These are phyloP conservation scores for Xyliphius kryptos DNA, from an alignment of 2,113 vertebrate genomes.

Conservation along the genomic window DNA sequence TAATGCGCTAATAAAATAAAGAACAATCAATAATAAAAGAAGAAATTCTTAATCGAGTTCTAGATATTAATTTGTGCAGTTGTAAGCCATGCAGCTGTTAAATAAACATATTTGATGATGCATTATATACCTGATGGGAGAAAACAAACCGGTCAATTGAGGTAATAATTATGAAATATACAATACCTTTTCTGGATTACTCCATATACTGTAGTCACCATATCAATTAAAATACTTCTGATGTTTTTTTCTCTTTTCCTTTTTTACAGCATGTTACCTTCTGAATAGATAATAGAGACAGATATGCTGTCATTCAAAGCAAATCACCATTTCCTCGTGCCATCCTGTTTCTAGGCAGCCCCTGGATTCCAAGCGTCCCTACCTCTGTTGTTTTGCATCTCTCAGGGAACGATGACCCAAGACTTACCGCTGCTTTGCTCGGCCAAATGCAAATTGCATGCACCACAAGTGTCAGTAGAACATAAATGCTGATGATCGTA, in stretches of 20 bases:
- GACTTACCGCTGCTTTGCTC: slow-evolving; percentile 66
- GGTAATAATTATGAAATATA: slow-evolving; percentile 36
- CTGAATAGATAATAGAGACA: slow-evolving; percentile 13
- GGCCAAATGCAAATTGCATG: slow-evolving; percentile 64
- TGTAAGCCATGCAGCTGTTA: slow-evolving; percentile 38
- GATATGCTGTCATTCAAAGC: slow-evolving; percentile 33
- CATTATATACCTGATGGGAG: slow-evolving; percentile 30
- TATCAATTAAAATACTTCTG: no score
- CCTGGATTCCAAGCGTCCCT: no score
- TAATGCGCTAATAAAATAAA: not conserved
- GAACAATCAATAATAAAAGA: no score
- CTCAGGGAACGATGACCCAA: slow-evolving; percentile 57
- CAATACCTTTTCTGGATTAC: slow-evolving; percentile 38
- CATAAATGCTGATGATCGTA: slow-evolving; percentile 40
- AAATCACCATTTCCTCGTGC: slow-evolving; percentile 20
- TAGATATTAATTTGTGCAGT: no score
- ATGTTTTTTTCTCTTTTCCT: slow-evolving; percentile 4
- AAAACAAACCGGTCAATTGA: slow-evolving; percentile 41
- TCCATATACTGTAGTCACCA: slow-evolving; percentile 8
- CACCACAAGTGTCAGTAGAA: slow-evolving; percentile 46
- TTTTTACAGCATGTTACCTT: slow-evolving; percentile 33
- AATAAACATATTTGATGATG: slow-evolving; percentile 28
- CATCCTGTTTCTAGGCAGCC: slow-evolving; percentile 23
- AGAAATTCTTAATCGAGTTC: no score
- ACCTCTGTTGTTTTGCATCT: no score